Conservation (phyloP, 2,888 invertebrate genomes). For the Adineta ricciae region DNA sequence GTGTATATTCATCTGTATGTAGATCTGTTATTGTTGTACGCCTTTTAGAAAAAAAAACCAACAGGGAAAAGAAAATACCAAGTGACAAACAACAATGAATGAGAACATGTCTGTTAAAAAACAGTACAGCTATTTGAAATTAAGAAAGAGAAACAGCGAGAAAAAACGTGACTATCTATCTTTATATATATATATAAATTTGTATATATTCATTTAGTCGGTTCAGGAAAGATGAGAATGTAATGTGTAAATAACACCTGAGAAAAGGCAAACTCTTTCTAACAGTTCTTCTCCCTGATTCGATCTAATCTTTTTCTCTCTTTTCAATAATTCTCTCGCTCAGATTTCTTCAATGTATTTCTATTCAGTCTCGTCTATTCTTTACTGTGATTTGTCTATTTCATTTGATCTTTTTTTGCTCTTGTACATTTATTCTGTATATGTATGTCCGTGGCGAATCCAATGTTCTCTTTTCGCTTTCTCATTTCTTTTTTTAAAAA, state of each 20-base stretch:
- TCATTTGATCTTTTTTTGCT: background rate
- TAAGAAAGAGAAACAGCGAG: background rate
- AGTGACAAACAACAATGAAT: background rate
- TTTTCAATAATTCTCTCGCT: background rate
- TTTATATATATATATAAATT: background rate
- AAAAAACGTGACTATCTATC: too few relatives aligned
- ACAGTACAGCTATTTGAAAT: background rate
- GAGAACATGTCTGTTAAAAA: background rate
- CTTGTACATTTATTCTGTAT: background rate
- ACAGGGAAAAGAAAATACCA: background rate
- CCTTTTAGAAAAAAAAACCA: background rate
- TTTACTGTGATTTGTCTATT: background rate
- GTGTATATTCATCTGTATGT: background rate
- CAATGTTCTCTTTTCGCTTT: background rate
- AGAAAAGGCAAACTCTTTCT: background rate
- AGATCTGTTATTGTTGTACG: background rate
- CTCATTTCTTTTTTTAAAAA: background rate
- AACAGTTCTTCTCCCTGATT: background rate
- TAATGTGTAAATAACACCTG: background rate
- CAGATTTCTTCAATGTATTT: background rate
- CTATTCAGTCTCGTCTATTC: background rate
- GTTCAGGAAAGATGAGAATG: background rate
- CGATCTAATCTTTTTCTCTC: background rate
- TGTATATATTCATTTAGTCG: background rate
- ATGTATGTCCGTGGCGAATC: background rate